phyloP scores from a whole-genome alignment of 2,797 vertebrate species.

The Brachyalestes nurse region DNA sequence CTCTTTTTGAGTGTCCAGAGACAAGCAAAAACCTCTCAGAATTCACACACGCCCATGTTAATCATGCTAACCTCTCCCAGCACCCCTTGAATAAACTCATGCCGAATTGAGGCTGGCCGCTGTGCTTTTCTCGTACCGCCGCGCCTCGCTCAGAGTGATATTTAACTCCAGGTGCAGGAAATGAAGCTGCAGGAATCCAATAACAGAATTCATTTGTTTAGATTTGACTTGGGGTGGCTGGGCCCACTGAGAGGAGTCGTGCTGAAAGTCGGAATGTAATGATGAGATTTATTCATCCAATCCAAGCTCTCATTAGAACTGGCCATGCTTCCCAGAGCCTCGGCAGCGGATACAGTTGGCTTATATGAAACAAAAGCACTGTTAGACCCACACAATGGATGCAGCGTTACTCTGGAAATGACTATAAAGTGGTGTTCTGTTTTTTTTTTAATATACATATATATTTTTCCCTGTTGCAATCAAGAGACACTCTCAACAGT shows the following conservation, averaged over 20 bases:
- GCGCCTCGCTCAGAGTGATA: slow-evolving; percentile 37
- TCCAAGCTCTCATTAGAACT: slow-evolving; percentile 2
- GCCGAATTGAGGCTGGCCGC: neutral
- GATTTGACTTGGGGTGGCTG: slow-evolving; percentile 55
- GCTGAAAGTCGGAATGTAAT: slow-evolving; percentile 54
- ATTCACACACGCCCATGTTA: neutral
- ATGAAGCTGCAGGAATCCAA: slow-evolving; percentile 39
- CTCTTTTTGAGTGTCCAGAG: neutral
- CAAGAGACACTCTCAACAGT: neutral
- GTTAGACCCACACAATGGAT: neutral
- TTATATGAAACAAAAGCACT: neutral
- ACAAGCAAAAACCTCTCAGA: neutral
- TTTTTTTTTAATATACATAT: too few species aligned
- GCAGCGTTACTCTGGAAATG: neutral
- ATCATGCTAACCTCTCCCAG: neutral
- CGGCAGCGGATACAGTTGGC: neutral
- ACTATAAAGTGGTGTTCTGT: neutral
- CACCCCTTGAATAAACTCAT: neutral
- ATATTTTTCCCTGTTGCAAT: neutral
- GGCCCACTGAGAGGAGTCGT: slow-evolving; percentile 54
- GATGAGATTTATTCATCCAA: slow-evolving; percentile 35
- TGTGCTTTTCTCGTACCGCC: neutral
- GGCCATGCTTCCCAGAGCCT: neutral
- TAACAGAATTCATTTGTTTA: slow-evolving; percentile 62
- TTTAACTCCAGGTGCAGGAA: slow-evolving; percentile 53